Evolutionary conservation across 2,888 invertebrate genomes (phyloP), one percentile per base, ranked within the genome.

Genomic region (Yponomeuta malinellus): DNA sequence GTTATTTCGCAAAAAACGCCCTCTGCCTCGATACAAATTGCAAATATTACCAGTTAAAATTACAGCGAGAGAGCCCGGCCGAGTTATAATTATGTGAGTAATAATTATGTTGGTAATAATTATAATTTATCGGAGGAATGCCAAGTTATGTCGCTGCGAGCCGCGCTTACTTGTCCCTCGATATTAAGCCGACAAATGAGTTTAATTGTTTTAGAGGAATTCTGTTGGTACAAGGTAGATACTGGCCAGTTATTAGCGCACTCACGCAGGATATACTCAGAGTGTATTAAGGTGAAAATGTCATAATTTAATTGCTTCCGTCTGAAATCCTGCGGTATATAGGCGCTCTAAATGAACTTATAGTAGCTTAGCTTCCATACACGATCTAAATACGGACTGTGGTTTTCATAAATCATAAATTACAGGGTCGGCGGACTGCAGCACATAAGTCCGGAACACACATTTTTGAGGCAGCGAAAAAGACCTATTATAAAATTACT

Each of bases 141-240:
- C 87, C 81, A 85, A 87, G 85, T 83, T 73, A 85, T 84, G 85
- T 78, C 80, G 78, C 75, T 76, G 76, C 75, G 78, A 77, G 76
- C 66, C 83, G 84, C 85, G 88, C 89, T 85, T 89, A 84, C 87
- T 86, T 87, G 88, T 89, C 79, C 81, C 81, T 81, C 81, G 77
- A 81, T 82, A 59, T 81, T 78, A 87, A 85, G 37, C 87, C 73
- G 78, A 72, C 76, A 87, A 87, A 87, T 87, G 82, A 84, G 81
- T 78, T 83, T 86, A 87, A 89, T 88, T 84, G 84, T 84, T 81
- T 84, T 81, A 83, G 83, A 77, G 83, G 83, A 84, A 85, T 82
- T 83, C 67, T 63, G 65, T 65, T 31, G 12, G 29, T 31, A 65
- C 10, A 65, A 23, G 33, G 33, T 5, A 29, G 31, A 59, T 15